Base-by-base conservation (phyloP, 2,797 vertebrate species). In the Orestias chungarensis region DNA sequence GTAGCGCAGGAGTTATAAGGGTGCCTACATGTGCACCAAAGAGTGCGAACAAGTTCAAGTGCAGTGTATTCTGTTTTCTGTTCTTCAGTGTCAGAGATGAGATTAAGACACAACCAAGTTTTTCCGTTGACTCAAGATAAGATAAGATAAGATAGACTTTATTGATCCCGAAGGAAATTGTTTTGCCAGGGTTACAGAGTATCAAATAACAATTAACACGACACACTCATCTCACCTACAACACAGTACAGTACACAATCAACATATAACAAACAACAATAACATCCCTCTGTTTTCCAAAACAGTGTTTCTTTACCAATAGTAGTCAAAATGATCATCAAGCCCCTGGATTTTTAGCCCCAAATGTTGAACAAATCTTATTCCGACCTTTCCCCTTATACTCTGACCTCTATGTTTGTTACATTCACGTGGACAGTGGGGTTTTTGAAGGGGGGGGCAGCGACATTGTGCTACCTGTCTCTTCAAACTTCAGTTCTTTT, bases 51-150 rank as follows among this genome's bases (percentile, higher is more conserved):
- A 29, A 42, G 49, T 69, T 47, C 12, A 65, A 52, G 65, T 78
- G 69, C 44, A 50, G 47, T 77, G 27, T 79, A 75, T 84, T 89
- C 17, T 90, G 90, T 86, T 78, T 46, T 10, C 76, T 33, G 74
- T 68, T 84, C 84, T 83, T 86, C 83, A 73, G 44, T 75, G 91
- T 91, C 92, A 88, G 90, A 92, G 91, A 86, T 89, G 82, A 81
- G 31, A 61, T 61, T 61, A 35, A 61, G 31, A 61, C 33, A 52
- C n/a, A 61, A 38, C 10, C 6, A 7, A 18, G n/a, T 61, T 38
- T 38, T 18, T 31, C 9, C 17, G 9, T 46, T 46, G 42, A 11
- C 64, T 43, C n/a, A 43, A n/a, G n/a, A n/a, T n/a, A n/a, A n/a
- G n/a, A n/a, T n/a, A n/a, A n/a, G n/a, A n/a, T n/a, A n/a, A n/a